These are phyloP conservation scores for Heliangelus exortis DNA, from an alignment of 2,797 vertebrate genomes.

Conservation along the genomic window DNA sequence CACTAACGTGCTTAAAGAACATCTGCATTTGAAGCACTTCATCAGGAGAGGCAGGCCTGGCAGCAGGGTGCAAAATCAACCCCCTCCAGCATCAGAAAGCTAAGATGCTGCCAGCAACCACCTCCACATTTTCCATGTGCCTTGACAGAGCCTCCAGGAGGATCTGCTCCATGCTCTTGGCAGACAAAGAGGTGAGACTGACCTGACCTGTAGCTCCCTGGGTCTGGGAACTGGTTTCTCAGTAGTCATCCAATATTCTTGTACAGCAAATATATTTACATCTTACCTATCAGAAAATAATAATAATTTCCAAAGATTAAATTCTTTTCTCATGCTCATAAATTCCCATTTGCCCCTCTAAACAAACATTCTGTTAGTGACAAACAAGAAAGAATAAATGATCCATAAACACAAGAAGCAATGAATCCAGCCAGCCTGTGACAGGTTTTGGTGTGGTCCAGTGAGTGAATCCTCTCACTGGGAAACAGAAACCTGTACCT, in stretches of 20 bases:
- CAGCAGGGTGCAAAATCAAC: not conserved
- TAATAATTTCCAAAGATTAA: not conserved
- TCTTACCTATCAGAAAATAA: not conserved
- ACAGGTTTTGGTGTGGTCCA: not conserved
- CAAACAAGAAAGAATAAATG: not conserved
- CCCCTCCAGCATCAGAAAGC: not conserved
- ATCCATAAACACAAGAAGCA: rapidly evolving
- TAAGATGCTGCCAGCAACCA: too few species aligned
- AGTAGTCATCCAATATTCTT: not conserved
- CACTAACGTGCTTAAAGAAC: not conserved
- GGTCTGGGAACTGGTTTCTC: not conserved
- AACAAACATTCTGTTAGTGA: not conserved
- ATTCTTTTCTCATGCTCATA: not conserved
- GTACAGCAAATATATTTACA: not conserved
- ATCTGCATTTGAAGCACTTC: too few species aligned
- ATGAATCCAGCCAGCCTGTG: not conserved
- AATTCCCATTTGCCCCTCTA: not conserved
- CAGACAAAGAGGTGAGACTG: too few species aligned
- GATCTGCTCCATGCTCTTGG: too few species aligned
- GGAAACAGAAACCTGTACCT: not conserved
- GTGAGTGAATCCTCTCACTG: rapidly evolving
- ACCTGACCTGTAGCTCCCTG: too few species aligned
- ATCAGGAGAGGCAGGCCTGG: too few species aligned
- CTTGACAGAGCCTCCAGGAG: too few species aligned
- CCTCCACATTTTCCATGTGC: too few species aligned